These are phyloP conservation scores for Chouioia cunea DNA, from an alignment of 2,888 invertebrate species.

Conservation along the genomic window DNA sequence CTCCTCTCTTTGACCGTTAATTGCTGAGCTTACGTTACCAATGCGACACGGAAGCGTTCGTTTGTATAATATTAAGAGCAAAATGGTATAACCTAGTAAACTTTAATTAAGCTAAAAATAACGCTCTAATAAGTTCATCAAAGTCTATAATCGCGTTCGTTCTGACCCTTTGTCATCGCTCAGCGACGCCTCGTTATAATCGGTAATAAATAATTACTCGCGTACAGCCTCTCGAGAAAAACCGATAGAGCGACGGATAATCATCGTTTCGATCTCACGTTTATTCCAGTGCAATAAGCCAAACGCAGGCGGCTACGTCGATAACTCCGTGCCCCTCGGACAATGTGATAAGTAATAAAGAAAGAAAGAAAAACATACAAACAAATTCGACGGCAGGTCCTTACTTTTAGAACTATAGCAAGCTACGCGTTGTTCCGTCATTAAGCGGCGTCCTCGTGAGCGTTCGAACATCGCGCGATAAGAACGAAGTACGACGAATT, in stretches of 20 bases:
- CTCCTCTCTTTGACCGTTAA: slow-evolving; percentile 7
- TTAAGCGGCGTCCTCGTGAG: no score
- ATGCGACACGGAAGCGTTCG: neutral
- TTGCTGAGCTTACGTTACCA: slow-evolving; percentile 15
- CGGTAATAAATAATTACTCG: no score
- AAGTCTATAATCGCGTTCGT: slow-evolving; percentile 9
- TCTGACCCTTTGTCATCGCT: neutral
- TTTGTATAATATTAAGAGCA: slow-evolving; percentile 14
- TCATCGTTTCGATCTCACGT: neutral
- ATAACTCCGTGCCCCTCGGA: neutral
- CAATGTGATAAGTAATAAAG: neutral
- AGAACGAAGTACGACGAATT: slow-evolving; percentile 24
- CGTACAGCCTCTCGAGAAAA: neutral
- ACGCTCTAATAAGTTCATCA: slow-evolving; percentile 15
- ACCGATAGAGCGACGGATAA: neutral
- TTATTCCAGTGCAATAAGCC: neutral
- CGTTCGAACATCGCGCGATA: slow-evolving; percentile 17
- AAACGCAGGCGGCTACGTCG: no score
- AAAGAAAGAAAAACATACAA: slow-evolving; percentile 1
- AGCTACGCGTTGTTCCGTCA: no score
- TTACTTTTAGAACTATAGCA: no score
- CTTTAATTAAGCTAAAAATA: slow-evolving; percentile 19
- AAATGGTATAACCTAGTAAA: slow-evolving; percentile 20
- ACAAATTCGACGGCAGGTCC: no score
- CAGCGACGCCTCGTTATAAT: no score